Evolutionary conservation across 1,140 invertebrate genomes (phyloP).

Genomic region (Orius insidiosus): DNA sequence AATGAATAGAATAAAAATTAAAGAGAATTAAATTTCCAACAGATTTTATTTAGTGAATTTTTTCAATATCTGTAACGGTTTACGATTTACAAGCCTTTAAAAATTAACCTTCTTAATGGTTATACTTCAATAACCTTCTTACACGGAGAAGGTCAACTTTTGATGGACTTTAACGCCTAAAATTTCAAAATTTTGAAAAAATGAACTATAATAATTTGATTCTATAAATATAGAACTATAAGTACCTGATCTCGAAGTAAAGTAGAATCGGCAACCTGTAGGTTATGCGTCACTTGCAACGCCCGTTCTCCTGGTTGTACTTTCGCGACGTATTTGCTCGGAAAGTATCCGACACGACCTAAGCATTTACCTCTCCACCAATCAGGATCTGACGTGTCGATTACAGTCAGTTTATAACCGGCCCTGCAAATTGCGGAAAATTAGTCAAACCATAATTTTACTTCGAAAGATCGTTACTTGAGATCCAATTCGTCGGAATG

Average conservation of each 20-base stretch:
- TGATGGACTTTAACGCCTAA: too few relatives aligned
- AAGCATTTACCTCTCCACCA: conserved; percentile 96
- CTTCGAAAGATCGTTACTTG: conserved; percentile 59
- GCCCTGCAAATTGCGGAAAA: conserved; percentile 54
- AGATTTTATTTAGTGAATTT: too few relatives aligned
- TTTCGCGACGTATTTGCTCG: conserved; percentile 83
- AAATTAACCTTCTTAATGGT: too few relatives aligned
- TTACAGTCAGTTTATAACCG: conserved; percentile 86
- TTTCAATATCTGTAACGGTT: too few relatives aligned
- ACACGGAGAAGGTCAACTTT: too few relatives aligned
- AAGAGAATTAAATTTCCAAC: too few relatives aligned
- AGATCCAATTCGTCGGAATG: conserved; percentile 87
- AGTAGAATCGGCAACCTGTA: conserved; percentile 47
- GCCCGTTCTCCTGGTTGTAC: conserved; percentile 76
- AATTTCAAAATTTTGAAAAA: too few relatives aligned
- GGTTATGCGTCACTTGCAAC: conserved; percentile 58
- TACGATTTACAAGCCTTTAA: too few relatives aligned
- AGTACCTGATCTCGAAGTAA: conserved; percentile 49
- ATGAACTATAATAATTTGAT: too few relatives aligned
- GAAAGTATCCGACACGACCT: conserved; percentile 81
- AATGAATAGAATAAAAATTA: too few relatives aligned
- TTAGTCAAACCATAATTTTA: too few relatives aligned
- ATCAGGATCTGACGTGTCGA: conserved; percentile 82
- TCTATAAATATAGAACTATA: not conserved
- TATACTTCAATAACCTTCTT: too few relatives aligned